phyloP scores from a whole-genome alignment of 2,797 vertebrate genomes.

The Sylvia borin region DNA sequence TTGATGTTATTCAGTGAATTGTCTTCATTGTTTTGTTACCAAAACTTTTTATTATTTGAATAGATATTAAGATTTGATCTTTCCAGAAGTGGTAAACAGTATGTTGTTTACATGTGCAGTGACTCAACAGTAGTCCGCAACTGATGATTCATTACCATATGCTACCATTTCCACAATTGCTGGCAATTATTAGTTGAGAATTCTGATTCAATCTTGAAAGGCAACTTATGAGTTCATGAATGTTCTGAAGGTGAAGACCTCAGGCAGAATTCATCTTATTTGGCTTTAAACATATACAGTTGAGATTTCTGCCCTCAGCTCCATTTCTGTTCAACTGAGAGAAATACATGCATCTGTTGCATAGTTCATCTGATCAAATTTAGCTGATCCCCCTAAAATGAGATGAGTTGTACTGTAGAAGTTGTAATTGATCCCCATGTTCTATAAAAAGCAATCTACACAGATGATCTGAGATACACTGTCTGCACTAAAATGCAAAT shows the following conservation, averaged over 20 bases:
- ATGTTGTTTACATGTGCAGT: not conserved
- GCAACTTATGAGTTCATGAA: rapidly evolving
- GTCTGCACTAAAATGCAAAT: not conserved
- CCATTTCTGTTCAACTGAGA: not conserved
- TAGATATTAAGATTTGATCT: not conserved
- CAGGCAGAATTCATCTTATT: not conserved
- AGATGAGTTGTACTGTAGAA: not conserved
- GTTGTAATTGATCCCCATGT: not conserved
- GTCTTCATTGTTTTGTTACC: not conserved
- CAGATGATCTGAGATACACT: not conserved
- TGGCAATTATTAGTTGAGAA: not conserved
- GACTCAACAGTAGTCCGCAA: not conserved
- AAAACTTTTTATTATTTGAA: not conserved
- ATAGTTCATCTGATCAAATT: not conserved
- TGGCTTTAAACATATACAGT: not conserved
- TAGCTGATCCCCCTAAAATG: not conserved
- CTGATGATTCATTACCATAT: not conserved
- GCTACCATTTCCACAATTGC: not conserved
- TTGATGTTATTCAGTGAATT: not conserved
- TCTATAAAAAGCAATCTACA: not conserved
- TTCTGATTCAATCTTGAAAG: not conserved
- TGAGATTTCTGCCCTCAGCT: not conserved
- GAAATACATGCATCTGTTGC: not conserved
- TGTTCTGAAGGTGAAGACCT: not conserved
- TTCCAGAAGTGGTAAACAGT: not conserved